Percentiles rank a stretch among this genome's conserved stretches.
Conservation (phyloP, 2,797 vertebrate genomes). For the Silurus aristotelis region DNA sequence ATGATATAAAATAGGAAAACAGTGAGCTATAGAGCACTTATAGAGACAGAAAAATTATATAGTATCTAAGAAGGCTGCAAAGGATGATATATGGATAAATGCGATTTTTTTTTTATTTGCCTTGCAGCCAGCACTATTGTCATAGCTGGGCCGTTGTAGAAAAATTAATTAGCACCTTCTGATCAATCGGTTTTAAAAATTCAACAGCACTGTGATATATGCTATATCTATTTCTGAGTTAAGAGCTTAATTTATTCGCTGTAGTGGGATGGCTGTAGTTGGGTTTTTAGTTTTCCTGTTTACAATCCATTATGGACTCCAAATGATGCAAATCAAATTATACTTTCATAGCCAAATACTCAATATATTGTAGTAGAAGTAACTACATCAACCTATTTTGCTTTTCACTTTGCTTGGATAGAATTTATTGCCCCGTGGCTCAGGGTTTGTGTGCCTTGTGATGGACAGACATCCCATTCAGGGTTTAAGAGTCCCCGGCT, state of each 20-base stretch:
- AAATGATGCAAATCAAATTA: background rate
- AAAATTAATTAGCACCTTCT: background rate
- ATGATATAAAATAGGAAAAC: background rate
- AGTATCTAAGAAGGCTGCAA: background rate
- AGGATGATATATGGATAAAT: background rate
- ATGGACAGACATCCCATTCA: background rate
- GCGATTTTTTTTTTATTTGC: background rate
- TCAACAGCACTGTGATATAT: background rate
- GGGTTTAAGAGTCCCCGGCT: background rate
- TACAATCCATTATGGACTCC: background rate
- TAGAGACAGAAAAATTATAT: background rate
- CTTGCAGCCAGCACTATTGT: background rate
- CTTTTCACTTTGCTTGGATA: background rate
- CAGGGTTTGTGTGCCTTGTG: background rate
- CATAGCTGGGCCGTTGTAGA: background rate
- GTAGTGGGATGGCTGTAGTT: background rate
- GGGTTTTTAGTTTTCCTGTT: background rate
- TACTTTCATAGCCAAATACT: background rate
- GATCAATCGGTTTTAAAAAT: background rate
- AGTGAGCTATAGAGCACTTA: background rate
- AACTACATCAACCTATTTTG: background rate
- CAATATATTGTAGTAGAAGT: background rate
- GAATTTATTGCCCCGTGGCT: background rate
- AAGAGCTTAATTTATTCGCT: background rate
- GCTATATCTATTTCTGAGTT: background rate